Conservation (phyloP, 2,888 invertebrate genomes). For the Tinea pellionella region DNA sequence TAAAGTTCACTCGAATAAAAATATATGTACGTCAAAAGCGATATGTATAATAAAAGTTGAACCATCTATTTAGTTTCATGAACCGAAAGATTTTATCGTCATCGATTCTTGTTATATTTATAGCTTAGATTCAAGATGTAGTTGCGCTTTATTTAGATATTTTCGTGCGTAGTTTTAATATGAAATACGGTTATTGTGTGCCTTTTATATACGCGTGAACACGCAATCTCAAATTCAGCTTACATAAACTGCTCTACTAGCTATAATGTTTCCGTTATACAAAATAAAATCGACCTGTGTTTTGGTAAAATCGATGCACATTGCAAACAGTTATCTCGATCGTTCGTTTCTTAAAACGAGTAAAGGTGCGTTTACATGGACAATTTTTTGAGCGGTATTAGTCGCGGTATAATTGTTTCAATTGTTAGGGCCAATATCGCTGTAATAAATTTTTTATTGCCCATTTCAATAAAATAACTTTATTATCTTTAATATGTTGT, state of each 20-base stretch:
- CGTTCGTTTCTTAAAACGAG: constrained; percentile 41
- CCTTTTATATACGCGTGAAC: neutral
- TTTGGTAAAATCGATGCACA: neutral
- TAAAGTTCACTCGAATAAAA: no score
- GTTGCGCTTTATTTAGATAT: neutral
- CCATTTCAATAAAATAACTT: no score
- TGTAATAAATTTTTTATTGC: no score
- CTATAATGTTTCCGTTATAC: neutral
- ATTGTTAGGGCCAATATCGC: no score
- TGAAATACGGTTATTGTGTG: neutral
- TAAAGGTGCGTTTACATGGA: no score
- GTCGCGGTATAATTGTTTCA: no score
- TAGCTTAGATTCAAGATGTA: neutral
- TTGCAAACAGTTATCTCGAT: constrained; percentile 38
- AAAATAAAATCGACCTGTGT: neutral
- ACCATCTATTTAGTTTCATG: neutral
- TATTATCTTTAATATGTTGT: no score
- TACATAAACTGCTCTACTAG: no score
- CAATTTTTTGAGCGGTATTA: no score
- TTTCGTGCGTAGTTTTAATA: neutral
- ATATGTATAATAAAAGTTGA: no score
- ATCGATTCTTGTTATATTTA: neutral
- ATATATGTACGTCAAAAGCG: no score
- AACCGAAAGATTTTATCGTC: neutral
- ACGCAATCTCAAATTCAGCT: neutral